Conservation (phyloP, 2,797 vertebrate genomes). For the Odontamblyopus rebecca region DNA sequence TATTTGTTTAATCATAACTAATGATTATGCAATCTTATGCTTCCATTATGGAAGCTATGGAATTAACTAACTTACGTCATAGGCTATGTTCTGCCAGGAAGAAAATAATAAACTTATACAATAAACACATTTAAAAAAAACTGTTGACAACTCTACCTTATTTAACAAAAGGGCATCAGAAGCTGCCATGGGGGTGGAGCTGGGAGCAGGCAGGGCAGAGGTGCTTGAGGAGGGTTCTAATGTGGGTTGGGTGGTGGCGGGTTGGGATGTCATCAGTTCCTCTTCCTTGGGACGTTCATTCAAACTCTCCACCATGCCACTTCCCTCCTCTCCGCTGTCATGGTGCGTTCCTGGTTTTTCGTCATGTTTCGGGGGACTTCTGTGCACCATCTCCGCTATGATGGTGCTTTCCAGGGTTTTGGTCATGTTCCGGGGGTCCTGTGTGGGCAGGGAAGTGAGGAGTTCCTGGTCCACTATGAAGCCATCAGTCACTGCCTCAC, state of each 20-base stretch:
- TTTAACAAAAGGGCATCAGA: not conserved
- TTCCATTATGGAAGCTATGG: too few relatives aligned
- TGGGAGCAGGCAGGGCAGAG: not conserved
- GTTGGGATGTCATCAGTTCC: not conserved
- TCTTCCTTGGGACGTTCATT: not conserved
- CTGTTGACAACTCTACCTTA: not conserved
- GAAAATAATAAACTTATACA: too few relatives aligned
- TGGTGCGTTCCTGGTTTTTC: not conserved
- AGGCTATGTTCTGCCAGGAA: too few relatives aligned
- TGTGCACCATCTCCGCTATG: not conserved
- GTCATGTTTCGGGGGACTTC: slow-evolving; percentile 13
- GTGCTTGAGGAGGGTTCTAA: not conserved
- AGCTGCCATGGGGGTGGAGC: not conserved
- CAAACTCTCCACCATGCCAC: not conserved
- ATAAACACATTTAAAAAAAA: too few relatives aligned
- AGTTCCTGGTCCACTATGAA: slow-evolving; percentile 43
- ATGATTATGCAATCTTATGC: too few relatives aligned
- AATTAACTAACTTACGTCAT: too few relatives aligned
- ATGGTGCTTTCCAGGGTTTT: not conserved
- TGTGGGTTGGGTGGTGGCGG: not conserved
- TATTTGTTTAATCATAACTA: too few relatives aligned
- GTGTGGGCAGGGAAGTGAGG: not conserved
- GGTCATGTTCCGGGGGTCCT: slow-evolving; percentile 15
- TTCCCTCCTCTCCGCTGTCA: slow-evolving; percentile 15
- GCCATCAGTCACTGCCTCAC: slow-evolving; percentile 59